Evolutionary conservation across 2,797 vertebrate species (phyloP).

Genomic region (Phoxinus dragarum): DNA sequence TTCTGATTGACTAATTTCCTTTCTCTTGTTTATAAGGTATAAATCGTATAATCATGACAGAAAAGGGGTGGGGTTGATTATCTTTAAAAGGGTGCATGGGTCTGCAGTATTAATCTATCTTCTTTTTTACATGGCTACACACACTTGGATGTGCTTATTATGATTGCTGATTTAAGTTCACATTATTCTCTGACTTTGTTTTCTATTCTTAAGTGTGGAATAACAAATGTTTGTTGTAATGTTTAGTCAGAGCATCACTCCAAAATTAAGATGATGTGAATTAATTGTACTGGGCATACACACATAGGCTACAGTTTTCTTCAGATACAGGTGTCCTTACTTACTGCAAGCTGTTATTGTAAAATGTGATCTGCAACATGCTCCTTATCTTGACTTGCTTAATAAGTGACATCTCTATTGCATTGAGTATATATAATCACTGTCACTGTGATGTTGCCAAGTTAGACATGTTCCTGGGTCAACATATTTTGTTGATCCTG

Average conservation of each 20-base stretch:
- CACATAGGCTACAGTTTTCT: not conserved
- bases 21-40: not conserved
- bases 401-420: not conserved
- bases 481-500: too few relatives aligned
- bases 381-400: not conserved
- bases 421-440: not conserved
- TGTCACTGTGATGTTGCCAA: too few relatives aligned
- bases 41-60: not conserved
- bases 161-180: conserved; percentile 10
- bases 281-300: not conserved
- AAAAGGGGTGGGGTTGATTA: not conserved
- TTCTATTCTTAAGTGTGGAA: not conserved
- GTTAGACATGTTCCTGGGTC: too few relatives aligned
- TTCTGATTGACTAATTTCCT: not conserved
- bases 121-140: not conserved
- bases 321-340: not conserved
- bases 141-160: conserved; percentile 7
- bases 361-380: not conserved
- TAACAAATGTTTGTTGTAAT: not conserved
- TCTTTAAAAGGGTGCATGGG: conserved; percentile 2
- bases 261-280: not conserved
- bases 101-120: conserved; percentile 10
- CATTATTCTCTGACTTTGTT: not conserved
- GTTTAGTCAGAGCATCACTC: not conserved
- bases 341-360: not conserved